Conservation (phyloP, 2,888 invertebrate species). For the Agonum fuliginosum region DNA sequence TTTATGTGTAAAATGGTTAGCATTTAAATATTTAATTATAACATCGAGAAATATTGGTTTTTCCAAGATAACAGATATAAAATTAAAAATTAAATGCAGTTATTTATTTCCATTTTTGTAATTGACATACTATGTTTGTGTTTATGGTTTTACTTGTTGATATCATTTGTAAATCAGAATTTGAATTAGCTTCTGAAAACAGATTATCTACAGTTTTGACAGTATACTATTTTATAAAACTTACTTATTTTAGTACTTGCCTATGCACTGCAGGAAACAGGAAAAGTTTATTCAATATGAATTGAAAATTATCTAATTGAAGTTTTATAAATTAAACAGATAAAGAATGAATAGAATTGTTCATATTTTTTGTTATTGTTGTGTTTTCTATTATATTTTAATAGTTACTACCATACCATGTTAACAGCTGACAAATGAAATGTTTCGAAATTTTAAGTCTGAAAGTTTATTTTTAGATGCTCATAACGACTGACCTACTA, state of each 20-base stretch:
- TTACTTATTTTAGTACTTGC: not conserved
- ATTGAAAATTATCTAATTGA: too few species aligned
- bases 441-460: not conserved
- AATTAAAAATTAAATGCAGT: too few species aligned
- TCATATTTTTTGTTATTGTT: too few species aligned
- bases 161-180: not conserved
- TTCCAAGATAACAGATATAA: too few species aligned
- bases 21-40: not conserved
- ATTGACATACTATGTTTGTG: too few species aligned
- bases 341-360: too few species aligned
- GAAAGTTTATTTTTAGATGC: slow-evolving; percentile 5
- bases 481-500: slow-evolving; percentile 26
- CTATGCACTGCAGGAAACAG: too few species aligned
- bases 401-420: too few species aligned
- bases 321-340: too few species aligned
- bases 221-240: not conserved
- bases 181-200: not conserved
- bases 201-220: not conserved
- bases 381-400: too few species aligned
- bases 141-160: not conserved
- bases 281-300: too few species aligned
- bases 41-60: too few species aligned
- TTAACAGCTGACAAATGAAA: not conserved
- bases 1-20: not conserved
- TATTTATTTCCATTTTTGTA: not conserved